These are phyloP conservation scores for Latheticus oryzae DNA, from an alignment of 2,888 invertebrate species.

Conservation along the genomic window DNA sequence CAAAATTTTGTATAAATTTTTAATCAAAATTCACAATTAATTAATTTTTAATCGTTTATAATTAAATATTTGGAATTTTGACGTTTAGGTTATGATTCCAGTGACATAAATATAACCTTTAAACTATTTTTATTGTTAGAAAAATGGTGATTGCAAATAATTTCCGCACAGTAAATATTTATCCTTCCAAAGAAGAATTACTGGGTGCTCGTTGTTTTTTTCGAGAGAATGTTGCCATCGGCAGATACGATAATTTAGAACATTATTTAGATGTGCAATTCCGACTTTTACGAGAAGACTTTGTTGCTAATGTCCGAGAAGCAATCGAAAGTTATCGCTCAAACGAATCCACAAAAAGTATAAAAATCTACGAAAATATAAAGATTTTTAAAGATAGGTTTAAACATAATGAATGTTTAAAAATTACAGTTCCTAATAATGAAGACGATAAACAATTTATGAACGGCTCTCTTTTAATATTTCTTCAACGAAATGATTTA, in stretches of 20 bases:
- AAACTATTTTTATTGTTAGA: background rate
- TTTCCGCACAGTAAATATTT: constrained; percentile 13
- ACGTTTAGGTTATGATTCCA: no score
- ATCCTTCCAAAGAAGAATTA: constrained; percentile 13
- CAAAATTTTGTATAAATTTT: no score
- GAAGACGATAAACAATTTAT: constrained; percentile 73
- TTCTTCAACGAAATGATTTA: constrained; percentile 75
- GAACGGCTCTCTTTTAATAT: constrained; percentile 78
- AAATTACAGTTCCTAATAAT: constrained; percentile 57
- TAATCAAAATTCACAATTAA: no score
- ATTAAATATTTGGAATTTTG: no score
- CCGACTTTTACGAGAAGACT: constrained; percentile 82
- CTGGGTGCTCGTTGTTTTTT: background rate
- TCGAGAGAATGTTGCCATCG: constrained; percentile 68
- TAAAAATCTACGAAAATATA: constrained; percentile 46
- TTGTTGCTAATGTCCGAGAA: constrained; percentile 77
- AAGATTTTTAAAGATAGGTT: constrained; percentile 1
- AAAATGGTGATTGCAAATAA: background rate
- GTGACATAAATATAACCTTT: no score
- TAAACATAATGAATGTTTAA: constrained; percentile 42
- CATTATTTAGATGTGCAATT: constrained; percentile 87
- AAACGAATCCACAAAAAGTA: constrained; percentile 1
- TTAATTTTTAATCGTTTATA: no score
- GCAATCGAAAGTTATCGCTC: constrained; percentile 66
- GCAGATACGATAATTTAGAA: constrained; percentile 73